Evolutionary conservation across 2,888 invertebrate genomes (phyloP).

Genomic region (Drosophila helvetica): DNA sequence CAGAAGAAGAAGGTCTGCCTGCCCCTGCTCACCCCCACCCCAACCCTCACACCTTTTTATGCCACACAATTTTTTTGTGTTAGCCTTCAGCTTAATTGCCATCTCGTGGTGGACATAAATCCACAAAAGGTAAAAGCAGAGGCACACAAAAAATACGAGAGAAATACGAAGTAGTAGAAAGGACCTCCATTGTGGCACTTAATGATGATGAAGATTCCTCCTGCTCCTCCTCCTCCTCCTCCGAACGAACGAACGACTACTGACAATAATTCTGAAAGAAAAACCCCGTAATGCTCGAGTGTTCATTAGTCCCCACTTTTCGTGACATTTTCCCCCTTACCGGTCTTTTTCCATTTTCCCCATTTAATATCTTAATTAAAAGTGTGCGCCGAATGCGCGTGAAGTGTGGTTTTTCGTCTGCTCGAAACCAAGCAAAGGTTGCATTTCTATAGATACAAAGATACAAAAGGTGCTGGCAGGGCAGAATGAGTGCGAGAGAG

Average conservation of each 20-base stretch:
- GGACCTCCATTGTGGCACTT: slow-evolving; percentile 56
- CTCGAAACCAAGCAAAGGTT: slow-evolving; percentile 27
- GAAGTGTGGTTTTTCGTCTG: slow-evolving; percentile 51
- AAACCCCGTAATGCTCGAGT: slow-evolving; percentile 36
- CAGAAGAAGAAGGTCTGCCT: slow-evolving; percentile 4
- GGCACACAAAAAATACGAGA: slow-evolving; percentile 20
- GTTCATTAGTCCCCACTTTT: slow-evolving; percentile 65
- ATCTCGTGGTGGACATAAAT: slow-evolving; percentile 65
- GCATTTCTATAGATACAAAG: slow-evolving; percentile 64
- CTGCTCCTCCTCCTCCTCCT: neutral
- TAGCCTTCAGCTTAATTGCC: slow-evolving; percentile 65
- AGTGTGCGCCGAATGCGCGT: slow-evolving; percentile 58
- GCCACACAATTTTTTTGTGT: slow-evolving; percentile 25
- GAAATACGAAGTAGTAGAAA: slow-evolving; percentile 17
- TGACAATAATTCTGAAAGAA: slow-evolving; percentile 55
- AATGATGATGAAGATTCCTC: slow-evolving; percentile 64
- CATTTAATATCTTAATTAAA: slow-evolving; percentile 79
- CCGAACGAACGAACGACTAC: neutral
- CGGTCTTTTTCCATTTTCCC: neutral
- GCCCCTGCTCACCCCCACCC: neutral
- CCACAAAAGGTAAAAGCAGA: slow-evolving; percentile 63
- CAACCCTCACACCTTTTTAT: neutral
- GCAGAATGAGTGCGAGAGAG: slow-evolving; percentile 3
- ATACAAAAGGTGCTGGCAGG: slow-evolving; percentile 47
- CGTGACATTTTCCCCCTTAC: slow-evolving; percentile 37